phyloP scores from a whole-genome alignment of 2,888 invertebrate genomes.

The Teinopalpus imperialis region DNA sequence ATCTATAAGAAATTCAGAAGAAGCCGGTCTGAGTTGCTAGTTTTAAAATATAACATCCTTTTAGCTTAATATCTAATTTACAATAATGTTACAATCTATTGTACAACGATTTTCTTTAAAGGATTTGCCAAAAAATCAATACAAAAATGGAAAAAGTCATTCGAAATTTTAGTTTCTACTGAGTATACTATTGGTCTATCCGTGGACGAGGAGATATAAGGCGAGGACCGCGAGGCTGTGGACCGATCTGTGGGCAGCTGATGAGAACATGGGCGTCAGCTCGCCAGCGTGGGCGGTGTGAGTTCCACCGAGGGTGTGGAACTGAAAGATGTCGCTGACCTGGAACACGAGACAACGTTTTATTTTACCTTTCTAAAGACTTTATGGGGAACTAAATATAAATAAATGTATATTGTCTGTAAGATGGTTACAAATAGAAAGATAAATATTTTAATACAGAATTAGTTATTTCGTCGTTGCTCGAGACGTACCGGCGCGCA shows the following conservation, averaged over 20 bases:
- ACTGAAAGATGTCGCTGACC: slow-evolving; percentile 88
- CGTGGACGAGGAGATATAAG: slow-evolving; percentile 45
- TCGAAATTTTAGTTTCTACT: slow-evolving; percentile 31
- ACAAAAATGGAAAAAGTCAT: slow-evolving; percentile 31
- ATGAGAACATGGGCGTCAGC: slow-evolving; percentile 61
- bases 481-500: no score
- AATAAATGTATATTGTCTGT: no score
- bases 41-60: no score
- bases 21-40: no score
- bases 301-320: slow-evolving; percentile 85
- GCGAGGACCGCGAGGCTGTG: slow-evolving; percentile 35
- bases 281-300: slow-evolving; percentile 73
- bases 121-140: slow-evolving; percentile 1
- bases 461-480: no score
- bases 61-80: no score
- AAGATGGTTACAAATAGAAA: no score
- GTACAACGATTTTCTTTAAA: slow-evolving; percentile 15
- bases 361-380: no score
- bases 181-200: slow-evolving; percentile 33
- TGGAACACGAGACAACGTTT: no score
- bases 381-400: no score
- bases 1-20: no score
- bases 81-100: slow-evolving; percentile 3
- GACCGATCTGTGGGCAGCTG: slow-evolving; percentile 43
- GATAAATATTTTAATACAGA: no score